Evolutionary conservation across 2,797 vertebrate genomes (phyloP), one percentile per base, ranked within the genome.

Genomic region (Gambusia yucatana): DNA sequence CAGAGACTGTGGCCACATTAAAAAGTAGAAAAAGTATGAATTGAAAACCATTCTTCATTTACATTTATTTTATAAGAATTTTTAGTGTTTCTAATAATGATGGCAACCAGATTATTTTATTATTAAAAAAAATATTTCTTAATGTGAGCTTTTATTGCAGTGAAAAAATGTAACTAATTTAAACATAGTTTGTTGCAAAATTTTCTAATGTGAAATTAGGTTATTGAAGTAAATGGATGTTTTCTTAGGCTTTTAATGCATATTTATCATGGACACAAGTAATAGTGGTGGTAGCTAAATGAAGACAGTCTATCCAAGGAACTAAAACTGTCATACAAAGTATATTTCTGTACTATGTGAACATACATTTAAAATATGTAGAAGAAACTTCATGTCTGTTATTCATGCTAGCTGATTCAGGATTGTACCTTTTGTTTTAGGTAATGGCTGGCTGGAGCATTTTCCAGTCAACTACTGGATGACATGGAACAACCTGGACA

Each of bases 371-470:
- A 57, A 80, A 52, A 65, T n/a, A 3, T 50, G 8, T 0, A 71
- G 71, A 22, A 55, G 73, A 77, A 78, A 74, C 28, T 81, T 39
- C 55, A 14, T 17, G 6, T 33, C 36, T 63, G 30, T 63, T 36
- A 33, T 63, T 20, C 28, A 63, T 63, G 20, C 30, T 11, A 9
- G 9, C 17, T 48, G 30, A 61, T 46, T 30, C 10, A 61, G 30
- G 20, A 25, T 43, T 39, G 47, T 61, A 71, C 30, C 6, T 57
- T 41, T 52, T 43, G 14, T 55, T 77, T 52, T 16, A 52, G 7
- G 39, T 46, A 5, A 9, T 77, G 75, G 28, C 1, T 33, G 28
- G 11, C 13, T 39, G 13, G 39, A 46, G 7, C 7, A 1, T 17
- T 41, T 39, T 16, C 52, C 14, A 47, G 59, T 20, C 43, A 61